Evolutionary conservation across 2,113 vertebrate genomes (phyloP).

Genomic region (Nothobranchius furzeri): DNA sequence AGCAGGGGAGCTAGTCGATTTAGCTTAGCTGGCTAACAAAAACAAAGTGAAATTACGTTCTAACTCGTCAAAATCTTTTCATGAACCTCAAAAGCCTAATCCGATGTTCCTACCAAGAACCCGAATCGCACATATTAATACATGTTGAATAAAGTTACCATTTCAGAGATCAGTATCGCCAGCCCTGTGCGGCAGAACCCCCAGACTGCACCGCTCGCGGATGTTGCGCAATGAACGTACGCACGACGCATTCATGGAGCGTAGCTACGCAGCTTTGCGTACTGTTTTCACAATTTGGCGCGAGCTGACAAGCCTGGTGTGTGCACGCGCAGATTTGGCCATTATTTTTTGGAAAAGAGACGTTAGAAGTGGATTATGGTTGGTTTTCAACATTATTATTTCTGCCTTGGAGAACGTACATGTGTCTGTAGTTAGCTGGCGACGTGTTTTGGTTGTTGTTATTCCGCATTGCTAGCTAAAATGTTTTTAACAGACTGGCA

Average conservation of each 20-base stretch:
- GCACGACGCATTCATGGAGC: constrained; percentile 36
- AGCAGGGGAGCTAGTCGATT: constrained; percentile 45
- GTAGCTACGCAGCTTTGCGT: constrained; percentile 29
- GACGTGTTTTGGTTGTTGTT: background rate
- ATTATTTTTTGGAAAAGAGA: background rate
- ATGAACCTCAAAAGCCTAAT: background rate
- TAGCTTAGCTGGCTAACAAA: constrained; percentile 46
- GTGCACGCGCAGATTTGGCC: background rate
- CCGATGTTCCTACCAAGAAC: fast-evolving
- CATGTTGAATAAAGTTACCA: constrained; percentile 62
- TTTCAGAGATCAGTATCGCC: constrained; percentile 71
- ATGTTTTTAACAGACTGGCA: constrained; percentile 4
- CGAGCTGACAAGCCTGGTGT: constrained; percentile 27
- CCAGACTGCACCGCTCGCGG: constrained; percentile 71
- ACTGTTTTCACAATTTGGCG: constrained; percentile 66
- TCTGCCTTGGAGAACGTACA: fast-evolving
- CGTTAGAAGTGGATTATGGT: constrained; percentile 25
- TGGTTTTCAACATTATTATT: background rate
- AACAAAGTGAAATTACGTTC: constrained; percentile 27
- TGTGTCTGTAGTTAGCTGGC: constrained; percentile 17
- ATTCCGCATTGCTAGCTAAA: constrained; percentile 23
- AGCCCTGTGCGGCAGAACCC: constrained; percentile 64
- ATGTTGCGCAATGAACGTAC: constrained; percentile 48
- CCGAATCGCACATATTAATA: background rate
- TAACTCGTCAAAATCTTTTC: background rate